These are phyloP conservation scores for Corvus moneduloides DNA, from an alignment of 2,113 vertebrate species.

Conservation along the genomic window DNA sequence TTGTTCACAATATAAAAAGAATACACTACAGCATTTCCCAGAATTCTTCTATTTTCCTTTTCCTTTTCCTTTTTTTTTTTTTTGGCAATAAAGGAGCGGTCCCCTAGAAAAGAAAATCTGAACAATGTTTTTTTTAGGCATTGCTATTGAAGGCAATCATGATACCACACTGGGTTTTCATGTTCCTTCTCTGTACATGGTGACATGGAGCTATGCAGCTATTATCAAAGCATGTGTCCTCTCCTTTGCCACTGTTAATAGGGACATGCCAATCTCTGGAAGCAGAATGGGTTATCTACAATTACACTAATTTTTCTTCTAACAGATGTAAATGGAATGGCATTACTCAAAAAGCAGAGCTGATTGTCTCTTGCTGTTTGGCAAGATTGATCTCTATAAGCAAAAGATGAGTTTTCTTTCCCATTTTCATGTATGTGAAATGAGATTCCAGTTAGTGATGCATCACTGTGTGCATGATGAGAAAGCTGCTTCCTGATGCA, in stretches of 20 bases:
- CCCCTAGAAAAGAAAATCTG: not conserved
- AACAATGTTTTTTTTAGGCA: not conserved
- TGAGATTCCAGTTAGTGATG: not conserved
- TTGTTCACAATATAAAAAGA: not conserved
- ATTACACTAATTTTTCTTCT: not conserved
- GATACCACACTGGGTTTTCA: not conserved
- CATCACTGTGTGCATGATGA: fast-evolving
- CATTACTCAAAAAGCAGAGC: not conserved
- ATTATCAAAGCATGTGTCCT: not conserved
- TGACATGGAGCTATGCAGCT: not conserved
- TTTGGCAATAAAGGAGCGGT: not conserved
- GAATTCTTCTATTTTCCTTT: not conserved
- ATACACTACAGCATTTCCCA: not conserved
- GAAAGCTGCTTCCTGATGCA: not conserved
- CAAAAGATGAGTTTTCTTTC: not conserved
- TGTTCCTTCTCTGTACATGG: not conserved
- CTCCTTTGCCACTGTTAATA: not conserved
- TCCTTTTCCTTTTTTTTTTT: fast-evolving
- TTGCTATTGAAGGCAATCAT: not conserved
- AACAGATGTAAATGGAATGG: not conserved
- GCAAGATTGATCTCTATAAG: not conserved
- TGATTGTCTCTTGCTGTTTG: not conserved
- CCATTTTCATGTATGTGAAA: not conserved
- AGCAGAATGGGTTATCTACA: not conserved
- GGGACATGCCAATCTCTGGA: not conserved